These are phyloP conservation scores for Xiphias gladius DNA, from an alignment of 2,113 vertebrate genomes.

Conservation along the genomic window DNA sequence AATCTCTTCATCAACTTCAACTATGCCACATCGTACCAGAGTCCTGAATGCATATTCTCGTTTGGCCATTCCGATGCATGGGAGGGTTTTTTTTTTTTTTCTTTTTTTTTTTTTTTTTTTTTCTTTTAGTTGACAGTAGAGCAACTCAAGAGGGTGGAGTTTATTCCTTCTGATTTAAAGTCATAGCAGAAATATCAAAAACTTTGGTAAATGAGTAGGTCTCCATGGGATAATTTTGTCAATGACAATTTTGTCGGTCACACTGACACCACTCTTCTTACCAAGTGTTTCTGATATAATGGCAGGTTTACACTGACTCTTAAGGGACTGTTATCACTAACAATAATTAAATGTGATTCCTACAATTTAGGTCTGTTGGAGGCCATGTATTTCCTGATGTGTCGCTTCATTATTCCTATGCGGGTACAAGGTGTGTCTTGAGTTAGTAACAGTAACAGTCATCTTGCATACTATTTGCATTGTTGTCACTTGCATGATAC, in stretches of 20 bases:
- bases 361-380: background rate
- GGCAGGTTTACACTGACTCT: background rate
- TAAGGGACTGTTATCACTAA: background rate
- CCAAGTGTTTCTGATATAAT: background rate
- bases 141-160: conserved; percentile 77
- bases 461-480: background rate
- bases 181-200: conserved; percentile 58
- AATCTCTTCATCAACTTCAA: conserved; percentile 50
- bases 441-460: background rate
- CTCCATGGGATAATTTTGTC: conserved; percentile 17
- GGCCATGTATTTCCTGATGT: background rate
- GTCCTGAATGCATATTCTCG: conserved; percentile 56
- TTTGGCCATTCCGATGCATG: conserved; percentile 75
- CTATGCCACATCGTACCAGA: conserved; percentile 44
- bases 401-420: too few species aligned
- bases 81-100: conserved; percentile 40
- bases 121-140: conserved; percentile 72
- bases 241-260: background rate
- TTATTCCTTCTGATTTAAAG: conserved; percentile 77
- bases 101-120: conserved; percentile 46
- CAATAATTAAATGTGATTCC: background rate
- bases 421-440: too few species aligned
- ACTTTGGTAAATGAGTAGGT: conserved; percentile 37
- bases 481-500: background rate
- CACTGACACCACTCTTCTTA: background rate